These are phyloP conservation scores for Danio aesculapii DNA, from an alignment of 2,797 vertebrate species.

Conservation along the genomic window DNA sequence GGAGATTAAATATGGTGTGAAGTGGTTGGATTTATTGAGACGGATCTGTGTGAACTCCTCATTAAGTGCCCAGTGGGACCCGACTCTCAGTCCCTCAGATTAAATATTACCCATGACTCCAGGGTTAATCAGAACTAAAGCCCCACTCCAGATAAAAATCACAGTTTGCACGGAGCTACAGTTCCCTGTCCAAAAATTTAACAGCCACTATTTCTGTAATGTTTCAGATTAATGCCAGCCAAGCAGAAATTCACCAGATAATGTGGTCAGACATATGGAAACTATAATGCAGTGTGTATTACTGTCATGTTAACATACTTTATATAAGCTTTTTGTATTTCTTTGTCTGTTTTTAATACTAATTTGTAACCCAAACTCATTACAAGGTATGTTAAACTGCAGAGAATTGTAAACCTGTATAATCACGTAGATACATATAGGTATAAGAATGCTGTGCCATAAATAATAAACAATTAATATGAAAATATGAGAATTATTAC, in stretches of 20 bases:
- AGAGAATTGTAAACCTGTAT: too few species aligned
- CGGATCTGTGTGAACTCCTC: conserved; percentile 71
- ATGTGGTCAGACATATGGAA: background rate
- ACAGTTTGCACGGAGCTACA: conserved; percentile 1
- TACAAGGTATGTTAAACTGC: too few species aligned
- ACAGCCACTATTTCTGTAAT: conserved; percentile 6
- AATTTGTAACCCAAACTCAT: too few species aligned
- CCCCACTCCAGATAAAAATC: conserved; percentile 41
- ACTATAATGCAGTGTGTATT: background rate
- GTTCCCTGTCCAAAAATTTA: conserved; percentile 20
- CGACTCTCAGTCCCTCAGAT: conserved; percentile 43
- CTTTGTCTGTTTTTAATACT: background rate
- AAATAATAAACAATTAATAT: background rate
- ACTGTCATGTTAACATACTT: too few species aligned
- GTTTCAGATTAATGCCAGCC: conserved; percentile 15
- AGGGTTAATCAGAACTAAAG: conserved; percentile 53
- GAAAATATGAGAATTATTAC: background rate
- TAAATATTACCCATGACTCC: conserved; percentile 50
- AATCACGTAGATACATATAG: too few species aligned
- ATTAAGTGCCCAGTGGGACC: conserved; percentile 75
- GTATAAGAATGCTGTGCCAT: background rate
- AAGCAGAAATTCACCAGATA: background rate
- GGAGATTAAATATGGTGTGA: conserved; percentile 58
- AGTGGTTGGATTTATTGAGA: conserved; percentile 69
- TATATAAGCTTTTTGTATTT: background rate